These are phyloP conservation scores for Gambusia holbrooki DNA, from an alignment of 2,113 vertebrate species.

Conservation along the genomic window DNA sequence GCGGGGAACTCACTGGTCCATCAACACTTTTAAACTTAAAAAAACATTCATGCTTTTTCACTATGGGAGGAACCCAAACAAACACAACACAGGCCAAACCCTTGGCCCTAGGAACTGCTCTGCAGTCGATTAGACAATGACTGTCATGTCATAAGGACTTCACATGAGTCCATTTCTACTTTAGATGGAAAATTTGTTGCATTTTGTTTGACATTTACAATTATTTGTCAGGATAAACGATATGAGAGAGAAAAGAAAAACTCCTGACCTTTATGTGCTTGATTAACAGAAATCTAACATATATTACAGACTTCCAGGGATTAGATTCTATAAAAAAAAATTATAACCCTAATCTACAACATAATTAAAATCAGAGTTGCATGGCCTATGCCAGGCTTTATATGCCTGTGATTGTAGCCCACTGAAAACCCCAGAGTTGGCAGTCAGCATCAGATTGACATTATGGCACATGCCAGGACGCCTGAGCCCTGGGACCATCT, in stretches of 20 bases:
- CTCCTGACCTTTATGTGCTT: no score
- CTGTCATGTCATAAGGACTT: background rate
- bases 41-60: background rate
- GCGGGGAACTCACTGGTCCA: background rate
- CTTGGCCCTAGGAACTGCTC: background rate
- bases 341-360: no score
- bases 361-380: slow-evolving; percentile 12
- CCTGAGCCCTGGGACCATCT: slow-evolving; percentile 53
- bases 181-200: no score
- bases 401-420: slow-evolving; percentile 51
- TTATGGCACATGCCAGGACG: slow-evolving; percentile 55
- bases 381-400: slow-evolving; percentile 28
- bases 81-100: background rate
- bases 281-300: no score
- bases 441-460: slow-evolving; percentile 55
- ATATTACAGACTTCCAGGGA: no score
- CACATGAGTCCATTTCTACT: no score
- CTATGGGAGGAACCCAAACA: background rate
- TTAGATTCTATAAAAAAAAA: no score
- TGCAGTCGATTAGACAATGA: no score
- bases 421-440: slow-evolving; percentile 56
- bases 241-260: no score
- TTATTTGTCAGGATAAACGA: no score
- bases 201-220: no score
- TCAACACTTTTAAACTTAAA: background rate